phyloP scores from a whole-genome alignment of 2,888 invertebrate species.

The Drosophila imparisetae region DNA sequence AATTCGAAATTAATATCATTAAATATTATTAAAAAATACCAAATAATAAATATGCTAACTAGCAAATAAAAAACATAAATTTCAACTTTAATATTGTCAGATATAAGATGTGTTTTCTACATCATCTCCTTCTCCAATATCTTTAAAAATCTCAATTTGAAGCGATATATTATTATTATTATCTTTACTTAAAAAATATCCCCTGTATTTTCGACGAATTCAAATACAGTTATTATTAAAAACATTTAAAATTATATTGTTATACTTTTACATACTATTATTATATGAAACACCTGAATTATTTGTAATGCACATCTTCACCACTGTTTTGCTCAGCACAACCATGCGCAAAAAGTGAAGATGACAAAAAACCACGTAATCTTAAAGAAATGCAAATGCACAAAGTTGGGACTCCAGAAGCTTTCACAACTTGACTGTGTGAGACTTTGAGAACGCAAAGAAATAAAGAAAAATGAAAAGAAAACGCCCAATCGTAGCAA shows the following conservation, averaged over 20 bases:
- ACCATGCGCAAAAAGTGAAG: slow-evolving; percentile 15
- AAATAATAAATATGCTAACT: no score
- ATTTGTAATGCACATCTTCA: not conserved
- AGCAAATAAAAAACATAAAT: not conserved
- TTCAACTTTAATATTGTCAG: not conserved
- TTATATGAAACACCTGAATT: not conserved
- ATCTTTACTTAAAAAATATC: not conserved
- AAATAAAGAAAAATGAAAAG: slow-evolving; percentile 6
- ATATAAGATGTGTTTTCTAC: not conserved
- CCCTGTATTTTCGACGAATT: not conserved
- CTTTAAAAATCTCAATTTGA: not conserved
- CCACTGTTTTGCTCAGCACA: slow-evolving; percentile 40
- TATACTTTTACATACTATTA: not conserved
- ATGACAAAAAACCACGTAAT: slow-evolving; percentile 40
- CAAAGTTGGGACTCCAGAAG: slow-evolving; percentile 44
- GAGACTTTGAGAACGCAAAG: slow-evolving; percentile 37
- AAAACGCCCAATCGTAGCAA: slow-evolving; percentile 49
- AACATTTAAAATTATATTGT: not conserved
- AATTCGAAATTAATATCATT: not conserved
- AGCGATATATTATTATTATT: not conserved
- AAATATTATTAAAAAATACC: no score
- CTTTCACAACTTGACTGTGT: slow-evolving; percentile 63
- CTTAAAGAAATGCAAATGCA: slow-evolving; percentile 57
- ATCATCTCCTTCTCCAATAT: not conserved
- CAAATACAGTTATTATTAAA: not conserved